A percentile compares a stretch with the other conserved stretches of the same genome.
phyloP scores from a whole-genome alignment of 2,113 vertebrate genomes.

The Zeus faber region DNA sequence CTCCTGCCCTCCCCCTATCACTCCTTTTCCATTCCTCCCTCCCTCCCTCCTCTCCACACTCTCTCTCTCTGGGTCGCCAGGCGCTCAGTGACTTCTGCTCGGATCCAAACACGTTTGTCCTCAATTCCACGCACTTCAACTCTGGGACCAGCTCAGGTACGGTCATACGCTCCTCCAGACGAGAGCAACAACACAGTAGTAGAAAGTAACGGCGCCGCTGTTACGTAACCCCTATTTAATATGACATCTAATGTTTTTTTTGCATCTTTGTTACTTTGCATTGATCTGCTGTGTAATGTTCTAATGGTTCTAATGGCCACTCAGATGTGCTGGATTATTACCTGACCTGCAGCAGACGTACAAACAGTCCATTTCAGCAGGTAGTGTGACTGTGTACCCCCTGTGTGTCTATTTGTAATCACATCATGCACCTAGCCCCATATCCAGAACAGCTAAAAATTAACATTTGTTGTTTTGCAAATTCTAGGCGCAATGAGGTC shows the following conservation, averaged over 20 bases:
- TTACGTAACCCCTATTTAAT: no score
- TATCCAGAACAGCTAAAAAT: no score
- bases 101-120: conserved; percentile 80
- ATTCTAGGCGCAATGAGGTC: no score
- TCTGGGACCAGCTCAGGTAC: conserved; percentile 82
- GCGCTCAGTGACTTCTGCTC: conserved; percentile 90
- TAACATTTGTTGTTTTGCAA: no score
- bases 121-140: conserved; percentile 86
- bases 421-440: conserved; percentile 11
- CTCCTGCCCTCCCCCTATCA: conserved; percentile 9
- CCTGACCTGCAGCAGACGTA: conserved; percentile 83
- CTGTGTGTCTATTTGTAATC: conserved; percentile 1
- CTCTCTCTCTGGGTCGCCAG: conserved; percentile 49
- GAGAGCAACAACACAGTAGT: not conserved
- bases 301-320: conserved; percentile 36
- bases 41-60: not conserved
- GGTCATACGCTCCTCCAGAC: not conserved
- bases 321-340: conserved; percentile 90
- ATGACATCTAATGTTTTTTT: not conserved
- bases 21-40: conserved; percentile 9
- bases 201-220: no score
- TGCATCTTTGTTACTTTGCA: conserved; percentile 18
- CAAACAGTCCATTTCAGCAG: conserved; percentile 88
- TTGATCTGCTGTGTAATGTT: conserved; percentile 46
- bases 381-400: conserved; percentile 57